Evolutionary conservation across 2,113 vertebrate species (phyloP).

Genomic region (Mus spicilegus): DNA sequence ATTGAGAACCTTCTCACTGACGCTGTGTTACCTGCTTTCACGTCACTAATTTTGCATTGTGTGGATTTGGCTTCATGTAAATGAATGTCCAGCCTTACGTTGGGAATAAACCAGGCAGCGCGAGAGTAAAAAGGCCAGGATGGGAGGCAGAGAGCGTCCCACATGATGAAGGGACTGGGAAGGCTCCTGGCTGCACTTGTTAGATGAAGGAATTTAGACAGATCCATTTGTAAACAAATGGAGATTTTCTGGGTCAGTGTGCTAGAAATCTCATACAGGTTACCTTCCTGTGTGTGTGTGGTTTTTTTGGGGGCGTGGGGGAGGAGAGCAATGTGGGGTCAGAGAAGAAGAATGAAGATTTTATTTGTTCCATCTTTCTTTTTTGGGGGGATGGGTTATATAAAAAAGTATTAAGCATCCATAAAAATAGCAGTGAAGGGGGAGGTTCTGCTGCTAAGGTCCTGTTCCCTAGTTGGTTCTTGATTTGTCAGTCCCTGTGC

Average conservation of each 20-base stretch:
- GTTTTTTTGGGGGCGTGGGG: no score
- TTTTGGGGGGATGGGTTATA: neutral
- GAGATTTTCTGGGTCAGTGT: neutral
- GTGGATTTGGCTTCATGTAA: neutral
- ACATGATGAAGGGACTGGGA: accelerated
- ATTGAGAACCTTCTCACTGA: neutral
- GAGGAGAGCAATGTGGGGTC: neutral
- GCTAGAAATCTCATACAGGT: neutral
- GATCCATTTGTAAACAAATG: neutral
- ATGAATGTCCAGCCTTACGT: neutral
- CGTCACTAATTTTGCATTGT: neutral
- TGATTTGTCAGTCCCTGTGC: accelerated
- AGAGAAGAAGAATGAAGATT: neutral
- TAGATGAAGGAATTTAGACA: neutral
- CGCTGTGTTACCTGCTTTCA: neutral
- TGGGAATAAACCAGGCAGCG: neutral
- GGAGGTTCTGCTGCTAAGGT: no score
- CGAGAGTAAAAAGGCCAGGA: neutral
- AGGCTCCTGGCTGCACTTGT: accelerated
- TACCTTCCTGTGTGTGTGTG: neutral
- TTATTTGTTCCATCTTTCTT: neutral
- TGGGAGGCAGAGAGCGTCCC: accelerated
- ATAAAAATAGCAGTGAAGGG: neutral
- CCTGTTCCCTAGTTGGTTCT: no score
- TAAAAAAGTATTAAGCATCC: neutral